These are phyloP conservation scores for Drosophila tani DNA, from an alignment of 1,140 invertebrate genomes.

Conservation along the genomic window DNA sequence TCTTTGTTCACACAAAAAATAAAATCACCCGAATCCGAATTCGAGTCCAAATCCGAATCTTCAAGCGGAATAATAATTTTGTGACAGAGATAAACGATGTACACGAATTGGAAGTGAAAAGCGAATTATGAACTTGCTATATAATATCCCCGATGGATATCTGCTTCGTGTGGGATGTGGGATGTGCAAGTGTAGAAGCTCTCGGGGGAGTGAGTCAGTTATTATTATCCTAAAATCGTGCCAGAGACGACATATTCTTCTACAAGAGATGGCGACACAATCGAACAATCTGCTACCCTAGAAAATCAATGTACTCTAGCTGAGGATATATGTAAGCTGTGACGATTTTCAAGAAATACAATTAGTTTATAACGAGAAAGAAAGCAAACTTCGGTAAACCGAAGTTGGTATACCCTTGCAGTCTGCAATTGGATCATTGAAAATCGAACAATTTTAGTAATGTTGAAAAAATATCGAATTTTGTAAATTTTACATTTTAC, in stretches of 20 bases:
- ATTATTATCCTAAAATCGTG: not conserved
- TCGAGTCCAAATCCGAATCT: conserved; percentile 7
- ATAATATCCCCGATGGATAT: conserved; percentile 21
- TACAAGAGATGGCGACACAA: not conserved
- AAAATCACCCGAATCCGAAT: conserved; percentile 37
- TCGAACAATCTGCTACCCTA: not conserved
- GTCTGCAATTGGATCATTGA: too few species aligned
- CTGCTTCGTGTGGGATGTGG: not conserved
- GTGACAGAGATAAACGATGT: conserved; percentile 56
- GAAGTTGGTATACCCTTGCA: too few species aligned
- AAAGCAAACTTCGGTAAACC: too few species aligned
- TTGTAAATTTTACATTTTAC: too few species aligned
- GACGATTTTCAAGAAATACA: not conserved
- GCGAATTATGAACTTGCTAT: conserved; percentile 34
- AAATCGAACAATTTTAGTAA: too few species aligned
- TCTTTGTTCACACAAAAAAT: conserved; percentile 42
- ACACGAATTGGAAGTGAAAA: conserved; percentile 56
- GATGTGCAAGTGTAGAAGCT: conserved; percentile 13
- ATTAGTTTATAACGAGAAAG: not conserved
- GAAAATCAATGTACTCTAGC: not conserved
- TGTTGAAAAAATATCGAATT: too few species aligned
- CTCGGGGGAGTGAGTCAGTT: conserved; percentile 19
- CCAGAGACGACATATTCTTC: not conserved
- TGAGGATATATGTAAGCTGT: not conserved
- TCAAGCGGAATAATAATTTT: conserved; percentile 35